Percentiles rank a stretch among this genome's conserved stretches.
phyloP scores from a whole-genome alignment of 2,797 vertebrate genomes.

The Poecilia wingei region DNA sequence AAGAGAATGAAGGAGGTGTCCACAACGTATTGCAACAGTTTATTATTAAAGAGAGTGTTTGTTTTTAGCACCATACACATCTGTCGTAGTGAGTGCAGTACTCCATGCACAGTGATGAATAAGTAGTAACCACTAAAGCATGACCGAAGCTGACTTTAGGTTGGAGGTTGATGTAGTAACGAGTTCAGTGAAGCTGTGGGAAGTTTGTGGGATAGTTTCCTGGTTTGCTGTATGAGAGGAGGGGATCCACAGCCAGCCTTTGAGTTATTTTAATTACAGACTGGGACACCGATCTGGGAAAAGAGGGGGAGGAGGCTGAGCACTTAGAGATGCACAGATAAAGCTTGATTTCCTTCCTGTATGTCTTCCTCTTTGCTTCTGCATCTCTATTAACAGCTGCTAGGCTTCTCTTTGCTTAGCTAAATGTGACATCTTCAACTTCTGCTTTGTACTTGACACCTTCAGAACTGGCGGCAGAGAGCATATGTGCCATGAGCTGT shows the following conservation, averaged over 20 bases:
- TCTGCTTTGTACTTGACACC: slow-evolving; percentile 26
- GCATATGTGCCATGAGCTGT: not conserved
- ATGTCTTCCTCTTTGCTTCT: not conserved
- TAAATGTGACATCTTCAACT: slow-evolving; percentile 14
- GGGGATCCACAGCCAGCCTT: not conserved
- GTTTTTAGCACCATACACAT: not conserved
- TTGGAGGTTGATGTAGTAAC: not conserved
- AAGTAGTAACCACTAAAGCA: not conserved
- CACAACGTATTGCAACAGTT: slow-evolving; percentile 29
- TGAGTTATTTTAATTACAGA: slow-evolving; percentile 45
- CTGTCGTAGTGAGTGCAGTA: not conserved
- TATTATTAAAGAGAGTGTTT: not conserved
- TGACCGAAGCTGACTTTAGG: not conserved
- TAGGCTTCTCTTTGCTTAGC: not conserved
- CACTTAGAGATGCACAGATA: slow-evolving; percentile 30
- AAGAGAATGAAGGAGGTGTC: slow-evolving; percentile 15
- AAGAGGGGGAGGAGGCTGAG: not conserved
- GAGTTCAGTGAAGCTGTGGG: not conserved
- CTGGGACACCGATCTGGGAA: slow-evolving; percentile 12
- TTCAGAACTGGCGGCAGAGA: slow-evolving; percentile 4
- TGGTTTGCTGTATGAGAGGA: slow-evolving; percentile 9
- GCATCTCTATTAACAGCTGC: not conserved
- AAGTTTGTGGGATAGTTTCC: slow-evolving; percentile 19
- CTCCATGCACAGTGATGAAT: too few relatives aligned
- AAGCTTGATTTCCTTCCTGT: slow-evolving; percentile 18